Base-by-base conservation (phyloP, 1,140 invertebrate species). In the Carposina sasakii region DNA sequence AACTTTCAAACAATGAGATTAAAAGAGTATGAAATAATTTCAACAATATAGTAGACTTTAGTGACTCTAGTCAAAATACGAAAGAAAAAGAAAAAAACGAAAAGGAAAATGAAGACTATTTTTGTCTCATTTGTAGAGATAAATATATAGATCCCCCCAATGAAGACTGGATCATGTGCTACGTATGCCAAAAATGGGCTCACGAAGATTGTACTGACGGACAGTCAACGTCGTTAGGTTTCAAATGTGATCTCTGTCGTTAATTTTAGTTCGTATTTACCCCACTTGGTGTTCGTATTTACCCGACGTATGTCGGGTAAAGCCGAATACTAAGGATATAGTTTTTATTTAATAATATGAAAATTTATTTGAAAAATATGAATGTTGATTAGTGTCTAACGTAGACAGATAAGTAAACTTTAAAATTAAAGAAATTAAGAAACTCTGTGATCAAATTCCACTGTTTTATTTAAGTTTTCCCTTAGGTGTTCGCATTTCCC, bases 381-480 rank as follows among this genome's bases (percentile, higher is more conserved):
- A 37, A 48, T 39, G 43, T 48, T 37, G 31, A 37, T 39, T 37
- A 37, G n/a, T 48, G 20, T 28, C 6, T 28, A 6, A 5, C 6
- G 6, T 28, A 28, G 24, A 5, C 24, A 28, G 12, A 39, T 28
- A 34, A 13, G 13, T 28, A 6, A 48, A 37, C 20, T 37, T 16
- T 2, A 48, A 24, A 28, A 26, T 28, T 28, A 28, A 28, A 28
- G 24, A 28, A 28, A 28, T 28, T 6, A 28, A 6, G 24, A 28
- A 28, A 28, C 6, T 28, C 24, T 28, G 24, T 28, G 45, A 24
- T 39, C n/a, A 17, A 16, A 37, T 24, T 37, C 23, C 22, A 37
- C 22, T 48, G 34, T 37, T 48, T 48, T 39, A 48, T 48, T 48
- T 37, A 24, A 37, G 34, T 39, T 48, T 37, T 34, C 44, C 31